Evolutionary conservation across 2,113 vertebrate species (phyloP).

Genomic region (Oreocharis arfaki): DNA sequence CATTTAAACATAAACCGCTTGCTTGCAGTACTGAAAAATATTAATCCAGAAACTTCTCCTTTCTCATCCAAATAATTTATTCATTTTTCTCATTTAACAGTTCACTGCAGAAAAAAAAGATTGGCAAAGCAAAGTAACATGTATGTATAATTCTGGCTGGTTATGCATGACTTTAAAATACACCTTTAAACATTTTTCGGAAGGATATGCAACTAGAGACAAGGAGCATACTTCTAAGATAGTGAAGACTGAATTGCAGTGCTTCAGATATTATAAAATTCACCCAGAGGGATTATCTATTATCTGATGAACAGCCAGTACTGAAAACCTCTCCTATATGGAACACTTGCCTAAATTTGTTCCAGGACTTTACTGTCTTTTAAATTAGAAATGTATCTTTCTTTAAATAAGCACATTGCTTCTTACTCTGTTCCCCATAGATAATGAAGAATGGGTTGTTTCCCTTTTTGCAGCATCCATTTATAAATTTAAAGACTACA

Average conservation of each 20-base stretch:
- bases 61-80: neutral
- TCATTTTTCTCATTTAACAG: neutral
- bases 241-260: neutral
- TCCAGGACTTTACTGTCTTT: neutral
- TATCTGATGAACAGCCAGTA: neutral
- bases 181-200: neutral
- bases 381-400: neutral
- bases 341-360: neutral
- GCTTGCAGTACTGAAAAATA: neutral
- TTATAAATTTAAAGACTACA: neutral
- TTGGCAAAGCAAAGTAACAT: neutral
- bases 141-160: neutral
- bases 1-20: neutral
- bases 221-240: neutral
- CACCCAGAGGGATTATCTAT: neutral
- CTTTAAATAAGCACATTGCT: neutral
- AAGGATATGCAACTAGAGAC: neutral
- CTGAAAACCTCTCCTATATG: neutral
- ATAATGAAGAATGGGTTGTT: neutral
- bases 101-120: neutral
- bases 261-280: neutral
- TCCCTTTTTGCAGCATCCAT: neutral
- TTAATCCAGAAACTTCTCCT: neutral
- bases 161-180: neutral
- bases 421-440: neutral